Evolutionary conservation across 2,113 vertebrate species (phyloP), one percentile per base, ranked within the genome.

Genomic region (Lagopus muta): DNA sequence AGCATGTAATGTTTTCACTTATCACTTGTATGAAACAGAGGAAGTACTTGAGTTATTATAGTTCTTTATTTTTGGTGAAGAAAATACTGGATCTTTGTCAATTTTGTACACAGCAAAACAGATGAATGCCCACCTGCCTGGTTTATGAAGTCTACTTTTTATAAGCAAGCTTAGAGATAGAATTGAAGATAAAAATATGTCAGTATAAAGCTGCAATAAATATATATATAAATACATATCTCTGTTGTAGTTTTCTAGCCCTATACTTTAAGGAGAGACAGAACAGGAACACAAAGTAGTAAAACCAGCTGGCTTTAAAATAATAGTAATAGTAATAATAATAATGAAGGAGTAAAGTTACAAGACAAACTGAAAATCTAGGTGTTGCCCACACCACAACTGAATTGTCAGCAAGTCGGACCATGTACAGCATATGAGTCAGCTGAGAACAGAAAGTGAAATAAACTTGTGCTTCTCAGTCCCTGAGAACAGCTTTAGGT

Each of bases 381-480:
- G 20, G 86, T 82, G 74, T 93, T 75, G 74, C 77, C 79, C 69
- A 73, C 2, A 0, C 3, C 1, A 18, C 75, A 64, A 91, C 18
- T 67, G 38, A 57, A 15, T 55, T 89, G 70, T 92, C 82, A 74
- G 18, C 80, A 61, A 65, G 38, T 60, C 71, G 38, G 16, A 60
- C 9, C 74, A 10, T 36, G 24, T 60, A 58, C 32, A 85, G 3
- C 71, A 10, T 22, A 42, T 89, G 69, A 76, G 40, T 66, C 78
- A 90, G n/a, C 82, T 66, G 75, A 47, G 50, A 94, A 64, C 24
- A 86, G 85, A 89, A 92, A 77, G 17, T 47, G 72, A 88, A 92
- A 84, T 81, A 76, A 73, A 27, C 21, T 62, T 73, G 40, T 67
- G 20, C 62, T 92, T 87, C 75, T 73, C 42, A 47, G 3, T 40